These are phyloP conservation scores for Streptopelia turtur DNA, from an alignment of 2,797 vertebrate species.

Conservation along the genomic window DNA sequence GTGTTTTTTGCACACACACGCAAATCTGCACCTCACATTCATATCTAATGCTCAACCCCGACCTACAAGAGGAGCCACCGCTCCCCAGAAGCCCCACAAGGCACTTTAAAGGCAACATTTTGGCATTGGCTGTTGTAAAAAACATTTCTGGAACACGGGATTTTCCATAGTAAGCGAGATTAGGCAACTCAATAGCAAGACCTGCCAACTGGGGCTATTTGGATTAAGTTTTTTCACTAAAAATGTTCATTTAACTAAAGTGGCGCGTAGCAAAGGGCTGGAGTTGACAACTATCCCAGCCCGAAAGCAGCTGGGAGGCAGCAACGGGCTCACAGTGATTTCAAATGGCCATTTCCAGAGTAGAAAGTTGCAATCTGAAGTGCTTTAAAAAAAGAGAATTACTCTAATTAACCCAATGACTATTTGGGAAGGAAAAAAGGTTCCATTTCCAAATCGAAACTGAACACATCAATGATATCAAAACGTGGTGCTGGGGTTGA, in stretches of 20 bases:
- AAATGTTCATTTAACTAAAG: not conserved
- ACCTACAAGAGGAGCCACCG: fast-evolving
- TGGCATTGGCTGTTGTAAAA: not conserved
- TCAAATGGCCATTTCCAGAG: not conserved
- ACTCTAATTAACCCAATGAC: not conserved
- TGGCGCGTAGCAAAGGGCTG: not conserved
- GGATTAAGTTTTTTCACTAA: not conserved
- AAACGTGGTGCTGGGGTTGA: not conserved
- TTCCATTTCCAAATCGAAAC: not conserved
- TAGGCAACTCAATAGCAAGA: not conserved
- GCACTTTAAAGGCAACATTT: not conserved
- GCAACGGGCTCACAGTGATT: not conserved
- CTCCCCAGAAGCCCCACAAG: not conserved
- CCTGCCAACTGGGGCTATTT: not conserved
- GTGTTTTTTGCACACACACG: not conserved
- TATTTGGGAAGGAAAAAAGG: not conserved
- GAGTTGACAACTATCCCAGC: not conserved
- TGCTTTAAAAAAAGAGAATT: too few species aligned
- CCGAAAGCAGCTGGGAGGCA: not conserved
- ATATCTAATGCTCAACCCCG: not conserved
- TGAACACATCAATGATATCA: not conserved
- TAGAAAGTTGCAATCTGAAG: not conserved
- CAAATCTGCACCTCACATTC: not conserved
- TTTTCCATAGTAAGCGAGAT: not conserved
- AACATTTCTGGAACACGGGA: not conserved